phyloP scores from a whole-genome alignment of 1,140 invertebrate species.

The Lepidurus packardi region DNA sequence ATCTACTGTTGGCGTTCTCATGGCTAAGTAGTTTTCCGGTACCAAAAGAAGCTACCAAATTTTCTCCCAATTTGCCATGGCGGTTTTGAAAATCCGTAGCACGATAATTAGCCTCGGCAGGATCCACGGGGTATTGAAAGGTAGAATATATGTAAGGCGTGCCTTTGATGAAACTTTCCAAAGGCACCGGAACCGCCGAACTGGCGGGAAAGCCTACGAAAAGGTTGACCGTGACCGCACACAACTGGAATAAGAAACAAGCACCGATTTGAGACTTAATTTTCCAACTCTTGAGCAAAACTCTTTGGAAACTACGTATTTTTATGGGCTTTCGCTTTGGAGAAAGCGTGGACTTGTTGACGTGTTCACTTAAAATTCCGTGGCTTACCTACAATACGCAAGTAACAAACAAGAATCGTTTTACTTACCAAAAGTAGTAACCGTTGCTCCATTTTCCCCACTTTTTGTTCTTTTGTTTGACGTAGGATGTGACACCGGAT shows the following conservation, averaged over 20 bases:
- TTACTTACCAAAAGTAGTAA: not conserved
- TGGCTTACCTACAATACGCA: not conserved
- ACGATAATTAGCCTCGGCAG: not conserved
- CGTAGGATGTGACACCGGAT: not conserved
- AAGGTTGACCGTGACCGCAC: conserved; percentile 3
- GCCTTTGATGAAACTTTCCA: not conserved
- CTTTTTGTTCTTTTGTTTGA: not conserved
- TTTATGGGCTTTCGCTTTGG: not conserved
- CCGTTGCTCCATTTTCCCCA: not conserved
- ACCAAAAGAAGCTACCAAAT: not conserved
- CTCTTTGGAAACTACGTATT: not conserved
- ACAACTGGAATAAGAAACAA: not conserved
- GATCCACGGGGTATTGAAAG: not conserved
- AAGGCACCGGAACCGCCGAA: not conserved
- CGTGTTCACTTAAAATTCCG: not conserved
- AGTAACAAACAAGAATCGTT: not conserved
- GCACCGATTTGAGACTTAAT: conserved; percentile 4
- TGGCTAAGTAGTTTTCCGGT: not conserved
- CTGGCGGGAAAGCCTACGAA: conserved; percentile 2
- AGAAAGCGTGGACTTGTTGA: not conserved
- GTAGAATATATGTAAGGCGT: not conserved
- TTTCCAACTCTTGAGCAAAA: not conserved
- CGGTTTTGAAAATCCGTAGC: not conserved
- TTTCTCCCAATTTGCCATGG: not conserved
- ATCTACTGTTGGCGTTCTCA: not conserved